phyloP scores from a whole-genome alignment of 2,113 vertebrate genomes.

The Lagenorhynchus albirostris region DNA sequence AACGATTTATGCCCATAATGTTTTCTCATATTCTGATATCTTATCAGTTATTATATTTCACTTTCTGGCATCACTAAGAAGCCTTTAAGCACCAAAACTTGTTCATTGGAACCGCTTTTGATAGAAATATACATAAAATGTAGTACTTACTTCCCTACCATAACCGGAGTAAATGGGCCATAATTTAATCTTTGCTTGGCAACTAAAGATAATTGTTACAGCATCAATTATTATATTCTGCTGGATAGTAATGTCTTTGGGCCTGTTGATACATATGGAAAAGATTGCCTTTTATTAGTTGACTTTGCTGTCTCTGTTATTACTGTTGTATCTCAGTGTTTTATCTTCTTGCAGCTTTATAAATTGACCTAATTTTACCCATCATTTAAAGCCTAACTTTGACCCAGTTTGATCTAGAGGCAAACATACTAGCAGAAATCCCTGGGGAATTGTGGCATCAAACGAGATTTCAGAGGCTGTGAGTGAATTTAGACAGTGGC shows the following conservation, averaged over 20 bases:
- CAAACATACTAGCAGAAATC: neutral
- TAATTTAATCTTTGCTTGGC: neutral
- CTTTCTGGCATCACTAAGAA: neutral
- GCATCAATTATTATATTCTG: neutral
- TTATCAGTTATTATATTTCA: neutral
- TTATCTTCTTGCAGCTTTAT: neutral
- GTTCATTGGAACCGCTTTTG: neutral
- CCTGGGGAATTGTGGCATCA: neutral
- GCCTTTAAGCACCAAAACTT: neutral
- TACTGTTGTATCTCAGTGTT: neutral
- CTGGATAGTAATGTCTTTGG: neutral
- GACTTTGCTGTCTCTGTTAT: neutral
- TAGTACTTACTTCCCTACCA: neutral
- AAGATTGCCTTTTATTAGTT: neutral
- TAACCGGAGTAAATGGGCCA: neutral
- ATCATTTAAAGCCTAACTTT: neutral
- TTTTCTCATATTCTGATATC: neutral
- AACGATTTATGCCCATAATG: neutral
- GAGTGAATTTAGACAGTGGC: neutral
- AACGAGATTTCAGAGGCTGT: neutral
- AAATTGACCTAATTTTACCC: neutral
- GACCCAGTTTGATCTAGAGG: neutral
- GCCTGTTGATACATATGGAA: neutral
- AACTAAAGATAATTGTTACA: neutral
- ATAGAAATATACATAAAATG: neutral